Percentiles rank a stretch among this genome's conserved stretches.
Conservation (phyloP, 2,113 vertebrate species). For the Dolichotis patagonum region DNA sequence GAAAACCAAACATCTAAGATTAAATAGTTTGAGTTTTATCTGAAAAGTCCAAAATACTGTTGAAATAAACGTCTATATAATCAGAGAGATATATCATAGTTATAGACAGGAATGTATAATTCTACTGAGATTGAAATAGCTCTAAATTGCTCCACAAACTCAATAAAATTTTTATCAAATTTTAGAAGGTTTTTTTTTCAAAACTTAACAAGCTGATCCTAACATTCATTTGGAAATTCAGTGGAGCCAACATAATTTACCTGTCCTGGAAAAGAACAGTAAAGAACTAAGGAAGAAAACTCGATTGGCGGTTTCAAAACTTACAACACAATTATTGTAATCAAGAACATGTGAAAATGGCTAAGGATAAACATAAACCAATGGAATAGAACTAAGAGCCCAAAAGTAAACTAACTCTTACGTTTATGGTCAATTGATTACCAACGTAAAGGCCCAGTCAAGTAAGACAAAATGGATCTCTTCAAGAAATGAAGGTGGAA, state of each 20-base stretch:
- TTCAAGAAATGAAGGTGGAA: neutral
- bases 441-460: neutral
- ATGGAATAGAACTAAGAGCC: neutral
- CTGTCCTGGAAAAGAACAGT: neutral
- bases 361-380: conserved; percentile 6
- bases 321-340: neutral
- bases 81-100: neutral
- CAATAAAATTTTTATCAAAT: neutral
- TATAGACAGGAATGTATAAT: neutral
- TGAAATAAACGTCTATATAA: conserved; percentile 1
- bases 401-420: conserved; percentile 30
- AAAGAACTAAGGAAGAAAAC: neutral
- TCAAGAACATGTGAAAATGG: neutral
- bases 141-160: neutral
- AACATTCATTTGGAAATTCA: conserved; percentile 14
- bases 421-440: neutral
- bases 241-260: neutral
- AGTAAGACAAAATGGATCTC: neutral
- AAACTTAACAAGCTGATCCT: neutral
- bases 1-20: neutral
- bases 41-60: neutral
- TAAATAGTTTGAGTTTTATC: neutral
- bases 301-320: neutral
- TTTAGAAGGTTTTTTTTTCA: neutral
- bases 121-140: neutral